phyloP scores from a whole-genome alignment of 2,888 invertebrate species.

The Harmothoe impar region DNA sequence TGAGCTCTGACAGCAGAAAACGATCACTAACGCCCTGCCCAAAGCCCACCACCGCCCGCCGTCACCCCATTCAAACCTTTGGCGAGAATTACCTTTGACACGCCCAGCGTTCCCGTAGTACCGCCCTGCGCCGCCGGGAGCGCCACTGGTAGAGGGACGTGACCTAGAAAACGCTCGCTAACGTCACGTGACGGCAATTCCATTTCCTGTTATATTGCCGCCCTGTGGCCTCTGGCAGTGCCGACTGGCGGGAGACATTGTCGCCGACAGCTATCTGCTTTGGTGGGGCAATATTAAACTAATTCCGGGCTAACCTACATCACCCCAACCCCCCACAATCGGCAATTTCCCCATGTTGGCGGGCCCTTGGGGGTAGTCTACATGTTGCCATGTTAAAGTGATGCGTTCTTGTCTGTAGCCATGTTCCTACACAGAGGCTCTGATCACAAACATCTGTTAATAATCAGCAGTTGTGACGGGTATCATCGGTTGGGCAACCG shows the following conservation, averaged over 20 bases:
- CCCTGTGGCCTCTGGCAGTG: not conserved
- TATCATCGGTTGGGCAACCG: no score
- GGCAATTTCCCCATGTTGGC: no score
- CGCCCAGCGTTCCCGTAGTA: not conserved
- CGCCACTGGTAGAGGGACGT: not conserved
- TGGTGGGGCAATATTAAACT: conserved; percentile 15
- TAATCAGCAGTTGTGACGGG: no score
- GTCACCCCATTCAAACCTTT: not conserved
- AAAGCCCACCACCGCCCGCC: not conserved
- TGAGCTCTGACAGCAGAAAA: not conserved
- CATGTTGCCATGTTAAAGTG: no score
- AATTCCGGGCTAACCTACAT: not conserved
- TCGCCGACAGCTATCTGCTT: not conserved
- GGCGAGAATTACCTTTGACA: conserved; percentile 22
- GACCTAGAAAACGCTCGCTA: conserved; percentile 4
- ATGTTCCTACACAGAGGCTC: no score
- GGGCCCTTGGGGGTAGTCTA: no score
- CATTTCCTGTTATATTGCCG: conserved; percentile 18
- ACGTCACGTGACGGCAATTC: conserved; percentile 6
- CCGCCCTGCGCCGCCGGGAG: not conserved
- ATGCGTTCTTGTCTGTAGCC: no score
- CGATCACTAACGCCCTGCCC: not conserved
- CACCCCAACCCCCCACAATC: no score
- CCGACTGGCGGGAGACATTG: conserved; percentile 14
- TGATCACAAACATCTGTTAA: no score